Evolutionary conservation across 2,797 vertebrate genomes (phyloP), one percentile per base, ranked within the genome.

Genomic region (Fringilla coelebs): DNA sequence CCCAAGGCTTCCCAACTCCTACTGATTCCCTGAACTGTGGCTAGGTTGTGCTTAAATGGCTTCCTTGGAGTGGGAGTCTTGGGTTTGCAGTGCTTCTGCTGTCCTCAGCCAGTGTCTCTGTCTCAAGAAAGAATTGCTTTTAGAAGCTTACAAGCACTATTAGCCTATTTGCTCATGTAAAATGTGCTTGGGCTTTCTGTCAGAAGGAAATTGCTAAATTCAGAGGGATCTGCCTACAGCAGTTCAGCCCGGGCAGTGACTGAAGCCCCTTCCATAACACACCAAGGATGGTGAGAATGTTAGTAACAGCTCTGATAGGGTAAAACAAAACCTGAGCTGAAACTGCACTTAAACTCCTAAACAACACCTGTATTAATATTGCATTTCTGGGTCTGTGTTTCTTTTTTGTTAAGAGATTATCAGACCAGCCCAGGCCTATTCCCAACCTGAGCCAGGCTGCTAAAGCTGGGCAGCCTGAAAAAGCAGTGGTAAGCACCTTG

Each of bases 351-450:
- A n/a, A 85, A 89, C 48, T 86, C 19, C 66, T 88, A 54, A 94
- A 77, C 34, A 85, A 5, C 46, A 68, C 55, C 74, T 82, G 60
- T 91, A 92, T 80, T 96, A 83, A 91, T 66, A 55, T 6, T 32
- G 29, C 7, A 12, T 77, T 82, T 88, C 60, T 76, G 63, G 73
- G 71, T 43, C 10, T 96, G n/a, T 96, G 92, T 97, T 94, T 96
- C 88, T 93, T 75, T 96, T 81, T 93, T 77, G 19, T 97, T 91
- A 97, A 98, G 98, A 97, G 95, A 93, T 94, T 97, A 96, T 71
- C 96, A 94, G 82, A 93, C 60, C 96, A 93, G 78, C 88, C 96
- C 88, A 92, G 48, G 87, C 40, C 92, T 74, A 88, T 94, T 93
- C 73, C 93, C 91, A 97, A 32, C 86, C 77, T 54, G 74, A 95